Percentiles rank a stretch among this genome's conserved stretches.
phyloP scores from a whole-genome alignment of 2,113 vertebrate species.

The Muscicapa adusta region DNA sequence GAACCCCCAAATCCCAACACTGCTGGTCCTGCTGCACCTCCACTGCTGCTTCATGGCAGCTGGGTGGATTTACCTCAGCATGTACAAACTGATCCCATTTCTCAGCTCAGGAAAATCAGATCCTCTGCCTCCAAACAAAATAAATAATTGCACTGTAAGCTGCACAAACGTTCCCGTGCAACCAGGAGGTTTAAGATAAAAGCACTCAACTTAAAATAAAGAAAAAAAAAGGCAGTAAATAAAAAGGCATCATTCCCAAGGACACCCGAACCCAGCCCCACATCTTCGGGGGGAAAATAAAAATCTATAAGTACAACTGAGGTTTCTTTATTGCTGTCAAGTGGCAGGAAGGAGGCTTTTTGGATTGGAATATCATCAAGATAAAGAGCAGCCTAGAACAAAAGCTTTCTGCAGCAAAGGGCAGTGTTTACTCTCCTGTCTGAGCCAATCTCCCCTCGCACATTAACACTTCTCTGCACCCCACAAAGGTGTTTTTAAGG shows the following conservation, averaged over 20 bases:
- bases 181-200: constrained; percentile 1
- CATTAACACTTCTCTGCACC: background rate
- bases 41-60: fast-evolving
- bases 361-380: constrained; percentile 49
- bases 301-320: constrained; percentile 13
- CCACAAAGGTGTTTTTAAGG: background rate
- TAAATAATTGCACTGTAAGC: constrained; percentile 8
- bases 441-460: background rate
- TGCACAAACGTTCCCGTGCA: background rate
- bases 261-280: background rate
- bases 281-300: background rate
- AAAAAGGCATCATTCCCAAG: background rate
- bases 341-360: constrained; percentile 35
- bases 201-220: background rate
- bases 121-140: constrained; percentile 13
- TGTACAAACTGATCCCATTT: background rate
- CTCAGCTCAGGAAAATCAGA: background rate
- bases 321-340: constrained; percentile 50
- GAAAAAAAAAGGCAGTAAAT: background rate
- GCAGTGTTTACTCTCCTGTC: background rate
- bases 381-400: constrained; percentile 56
- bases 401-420: constrained; percentile 48
- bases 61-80: background rate
- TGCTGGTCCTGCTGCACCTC: background rate
- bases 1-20: fast-evolving